Evolutionary conservation across 2,113 vertebrate genomes (phyloP), one percentile per base, ranked within the genome.

Genomic region (Ageneiosus marmoratus): DNA sequence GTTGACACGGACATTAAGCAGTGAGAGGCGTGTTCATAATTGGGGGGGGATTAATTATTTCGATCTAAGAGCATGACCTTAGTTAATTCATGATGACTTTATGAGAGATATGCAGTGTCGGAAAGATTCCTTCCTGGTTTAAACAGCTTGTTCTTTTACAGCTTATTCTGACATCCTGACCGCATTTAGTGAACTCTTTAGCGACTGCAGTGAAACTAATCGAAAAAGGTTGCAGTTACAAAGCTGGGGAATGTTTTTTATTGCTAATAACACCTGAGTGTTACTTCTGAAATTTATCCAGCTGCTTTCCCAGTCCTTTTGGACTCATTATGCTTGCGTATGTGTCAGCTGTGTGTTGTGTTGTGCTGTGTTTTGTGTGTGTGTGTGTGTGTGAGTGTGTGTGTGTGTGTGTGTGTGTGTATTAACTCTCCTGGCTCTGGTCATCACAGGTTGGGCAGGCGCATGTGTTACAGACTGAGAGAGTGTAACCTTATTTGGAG

Each of bases 291-390:
- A 80, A 78, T 89, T 83, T 88, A 77, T 83, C 60, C 88, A 91
- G 89, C 87, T 91, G 89, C 81, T 75, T 77, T 58, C 67, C 76
- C 65, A 56, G 18, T n/a, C 86, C 81, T 83, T 86, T 67, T 53
- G 41, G 41, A 63, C 70, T 29, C 13, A 20, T 83, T 75, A 50
- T 81, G 55, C 69, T 53, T 69, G 82, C 73, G 82, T 11, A 37
- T 67, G 48, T 63, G 37, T 85, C 74, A 84, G 51, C 74, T 85
- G 83, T 76, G 63, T 34, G 9, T 16, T 73, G 58, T 77, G 79
- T 81, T 76, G 63, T 34, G 9, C 22, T 73, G 58, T 77, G 79
- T 81, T n/a, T n/a, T n/a, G 80, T 8, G 46, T 62, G 34, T 46
- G 27, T 83, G 60, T 74, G 51, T 77, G 77, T 81, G 74, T 15